Conservation (phyloP, 2,113 vertebrate species). For the Zosterops borbonicus region DNA sequence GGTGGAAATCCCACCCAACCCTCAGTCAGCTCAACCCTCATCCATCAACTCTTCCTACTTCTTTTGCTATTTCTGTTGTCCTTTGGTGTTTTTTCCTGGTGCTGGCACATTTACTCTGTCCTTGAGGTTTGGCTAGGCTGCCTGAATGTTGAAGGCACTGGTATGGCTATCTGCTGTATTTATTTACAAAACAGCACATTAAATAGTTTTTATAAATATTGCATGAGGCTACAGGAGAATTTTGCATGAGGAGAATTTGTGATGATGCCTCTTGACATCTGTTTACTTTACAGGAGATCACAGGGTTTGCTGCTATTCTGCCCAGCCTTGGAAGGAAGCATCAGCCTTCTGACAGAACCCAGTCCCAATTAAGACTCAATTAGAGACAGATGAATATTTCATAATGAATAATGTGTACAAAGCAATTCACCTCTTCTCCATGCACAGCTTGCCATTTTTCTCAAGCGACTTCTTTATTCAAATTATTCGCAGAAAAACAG, state of each 20-base stretch:
- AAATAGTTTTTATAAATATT: constrained; percentile 39
- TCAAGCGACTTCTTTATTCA: constrained; percentile 54
- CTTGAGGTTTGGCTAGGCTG: neutral
- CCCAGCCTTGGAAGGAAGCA: constrained; percentile 12
- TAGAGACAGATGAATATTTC: constrained; percentile 61
- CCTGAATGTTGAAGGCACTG: neutral
- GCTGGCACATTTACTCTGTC: neutral
- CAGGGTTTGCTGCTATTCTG: constrained; percentile 21
- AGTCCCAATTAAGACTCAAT: constrained; percentile 60
- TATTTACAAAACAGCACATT: constrained; percentile 40
- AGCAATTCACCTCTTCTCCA: constrained; percentile 50
- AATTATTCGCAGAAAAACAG: constrained; percentile 38
- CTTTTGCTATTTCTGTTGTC: neutral
- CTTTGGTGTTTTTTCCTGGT: neutral
- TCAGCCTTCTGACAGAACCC: neutral
- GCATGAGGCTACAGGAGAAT: neutral
- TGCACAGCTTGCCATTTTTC: constrained; percentile 46
- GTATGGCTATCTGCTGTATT: neutral
- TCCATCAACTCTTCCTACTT: neutral
- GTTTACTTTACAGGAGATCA: constrained; percentile 47
- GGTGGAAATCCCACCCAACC: neutral
- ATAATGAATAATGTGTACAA: constrained; percentile 47
- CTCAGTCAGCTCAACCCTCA: neutral
- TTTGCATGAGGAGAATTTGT: neutral
- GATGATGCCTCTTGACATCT: constrained; percentile 22